A percentile compares a stretch with the other conserved stretches of the same genome.
These are phyloP conservation scores for Tetramorium parvispinum DNA, from an alignment of 1,140 invertebrate genomes.

Conservation along the genomic window DNA sequence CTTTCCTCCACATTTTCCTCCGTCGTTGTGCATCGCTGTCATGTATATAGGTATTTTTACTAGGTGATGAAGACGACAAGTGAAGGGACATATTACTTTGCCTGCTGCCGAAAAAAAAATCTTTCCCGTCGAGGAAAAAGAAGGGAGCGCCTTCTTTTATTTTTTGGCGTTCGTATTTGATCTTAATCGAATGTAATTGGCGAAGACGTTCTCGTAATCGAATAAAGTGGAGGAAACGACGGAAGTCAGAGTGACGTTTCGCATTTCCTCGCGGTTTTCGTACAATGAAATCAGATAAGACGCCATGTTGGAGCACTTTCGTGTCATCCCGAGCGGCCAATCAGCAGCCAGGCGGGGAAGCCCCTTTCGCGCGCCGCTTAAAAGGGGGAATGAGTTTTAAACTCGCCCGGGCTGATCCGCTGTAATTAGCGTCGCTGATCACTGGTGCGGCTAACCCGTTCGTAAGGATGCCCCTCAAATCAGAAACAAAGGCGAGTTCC, in stretches of 20 bases:
- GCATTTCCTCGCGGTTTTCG: conserved; percentile 47
- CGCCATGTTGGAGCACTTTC: conserved; percentile 85
- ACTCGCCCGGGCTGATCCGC: conserved; percentile 82
- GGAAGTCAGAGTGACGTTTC: conserved; percentile 70
- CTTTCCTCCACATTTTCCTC: conserved; percentile 28
- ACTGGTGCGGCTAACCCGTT: conserved; percentile 83
- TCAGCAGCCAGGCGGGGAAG: conserved; percentile 77
- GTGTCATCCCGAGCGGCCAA: conserved; percentile 83
- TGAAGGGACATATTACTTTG: conserved; percentile 26
- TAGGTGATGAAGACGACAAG: background rate
- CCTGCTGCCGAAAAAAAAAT: background rate
- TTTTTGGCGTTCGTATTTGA: background rate
- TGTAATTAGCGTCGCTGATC: conserved; percentile 85
- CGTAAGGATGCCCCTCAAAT: conserved; percentile 81
- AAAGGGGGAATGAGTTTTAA: conserved; percentile 84
- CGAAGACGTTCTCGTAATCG: conserved; percentile 1
- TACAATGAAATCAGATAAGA: conserved; percentile 84
- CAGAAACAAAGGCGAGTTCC: conserved; percentile 78
- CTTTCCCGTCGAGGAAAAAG: background rate
- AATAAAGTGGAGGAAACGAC: conserved; percentile 47
- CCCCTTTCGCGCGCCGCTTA: conserved; percentile 79
- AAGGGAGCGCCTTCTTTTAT: background rate
- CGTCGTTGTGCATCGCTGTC: conserved; percentile 35
- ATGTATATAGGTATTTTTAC: conserved; percentile 45
- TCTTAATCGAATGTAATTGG: conserved; percentile 16